Conservation (phyloP, 2,797 vertebrate species). For the Tangara arthus region DNA sequence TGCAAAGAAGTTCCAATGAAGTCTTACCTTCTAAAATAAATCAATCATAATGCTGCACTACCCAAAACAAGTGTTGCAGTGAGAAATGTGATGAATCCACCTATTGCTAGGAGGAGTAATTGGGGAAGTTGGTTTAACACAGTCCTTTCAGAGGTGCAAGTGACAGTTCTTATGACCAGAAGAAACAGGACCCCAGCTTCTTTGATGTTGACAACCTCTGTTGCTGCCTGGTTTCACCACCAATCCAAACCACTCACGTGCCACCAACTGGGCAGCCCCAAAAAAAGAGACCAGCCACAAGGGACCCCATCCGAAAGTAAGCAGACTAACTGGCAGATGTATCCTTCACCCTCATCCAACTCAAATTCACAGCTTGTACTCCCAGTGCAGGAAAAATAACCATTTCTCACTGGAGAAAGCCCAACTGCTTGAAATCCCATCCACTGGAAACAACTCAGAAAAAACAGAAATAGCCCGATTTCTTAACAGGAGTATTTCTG, state of each 20-base stretch:
- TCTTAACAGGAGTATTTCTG: neutral
- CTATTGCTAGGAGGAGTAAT: neutral
- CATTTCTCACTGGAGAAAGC: neutral
- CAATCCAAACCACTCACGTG: neutral
- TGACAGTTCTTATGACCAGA: neutral
- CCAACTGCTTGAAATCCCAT: neutral
- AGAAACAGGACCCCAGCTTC: too few relatives aligned
- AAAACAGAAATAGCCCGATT: neutral
- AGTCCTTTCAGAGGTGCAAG: neutral
- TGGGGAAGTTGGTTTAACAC: neutral
- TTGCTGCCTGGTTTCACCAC: neutral
- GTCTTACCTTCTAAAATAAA: neutral
- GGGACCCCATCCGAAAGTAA: neutral
- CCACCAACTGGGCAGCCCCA: neutral
- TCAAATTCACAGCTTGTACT: neutral
- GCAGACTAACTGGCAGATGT: neutral
- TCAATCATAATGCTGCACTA: neutral
- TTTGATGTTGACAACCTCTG: rapidly evolving
- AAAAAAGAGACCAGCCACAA: neutral
- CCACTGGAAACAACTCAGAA: neutral
- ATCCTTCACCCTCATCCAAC: neutral
- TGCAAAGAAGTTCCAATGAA: neutral
- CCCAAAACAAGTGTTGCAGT: neutral
- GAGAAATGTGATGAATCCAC: neutral
- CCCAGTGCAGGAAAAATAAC: neutral